These are phyloP conservation scores for Zeuzera pyrina DNA, from an alignment of 2,888 invertebrate species.

Conservation along the genomic window DNA sequence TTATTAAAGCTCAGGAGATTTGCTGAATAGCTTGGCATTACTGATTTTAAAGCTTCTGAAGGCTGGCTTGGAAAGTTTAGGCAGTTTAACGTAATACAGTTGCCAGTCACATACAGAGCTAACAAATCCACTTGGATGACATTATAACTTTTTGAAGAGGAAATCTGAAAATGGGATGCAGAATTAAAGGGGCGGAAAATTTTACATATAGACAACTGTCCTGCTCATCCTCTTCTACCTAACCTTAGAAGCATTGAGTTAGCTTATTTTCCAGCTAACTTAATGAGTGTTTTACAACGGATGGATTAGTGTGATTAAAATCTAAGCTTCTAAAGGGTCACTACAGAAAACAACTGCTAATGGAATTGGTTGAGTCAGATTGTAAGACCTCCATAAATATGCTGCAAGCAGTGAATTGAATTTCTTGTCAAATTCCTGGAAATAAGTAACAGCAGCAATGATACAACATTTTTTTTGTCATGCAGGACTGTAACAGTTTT, in stretches of 20 bases:
- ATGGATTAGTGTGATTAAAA: constrained; percentile 25
- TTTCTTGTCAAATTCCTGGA: constrained; percentile 18
- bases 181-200: constrained; percentile 22
- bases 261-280: constrained; percentile 27
- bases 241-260: constrained; percentile 22
- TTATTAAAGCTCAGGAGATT: constrained; percentile 19
- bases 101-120: too few species aligned
- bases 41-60: too few species aligned
- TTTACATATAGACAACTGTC: constrained; percentile 23
- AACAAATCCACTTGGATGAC: constrained; percentile 24
- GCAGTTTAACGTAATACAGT: too few species aligned
- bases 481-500: constrained; percentile 9
- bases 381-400: constrained; percentile 20
- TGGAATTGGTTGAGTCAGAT: constrained; percentile 20
- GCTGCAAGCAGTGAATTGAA: constrained; percentile 20
- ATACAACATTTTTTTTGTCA: constrained; percentile 13
- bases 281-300: constrained; percentile 23
- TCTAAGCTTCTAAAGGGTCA: constrained; percentile 20
- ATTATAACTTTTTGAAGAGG: constrained; percentile 17
- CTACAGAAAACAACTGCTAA: constrained; percentile 21
- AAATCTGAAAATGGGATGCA: constrained; percentile 19
- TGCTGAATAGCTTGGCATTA: constrained; percentile 21
- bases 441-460: constrained; percentile 15
- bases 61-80: too few species aligned
- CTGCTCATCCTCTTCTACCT: constrained; percentile 20